Base-by-base conservation (phyloP, 2,888 invertebrate species). In the Unio pictorum region DNA sequence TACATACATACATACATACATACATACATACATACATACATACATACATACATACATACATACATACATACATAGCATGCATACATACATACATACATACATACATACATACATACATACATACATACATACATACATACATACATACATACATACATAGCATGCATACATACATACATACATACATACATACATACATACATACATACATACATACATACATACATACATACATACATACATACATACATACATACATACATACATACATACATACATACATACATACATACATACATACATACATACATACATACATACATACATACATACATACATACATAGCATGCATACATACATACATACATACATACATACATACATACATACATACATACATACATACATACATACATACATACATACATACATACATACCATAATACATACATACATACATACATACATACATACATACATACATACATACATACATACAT, bases 211-310 rank as follows among this genome's bases (percentile, higher is more conserved):
- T 45, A 11, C 8, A 45, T 45, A 45, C 45, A 45, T 45, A 11
- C 45, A 45, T 45, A 45, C 45, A 45, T 45, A 3, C 64, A 23
- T 20, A 55, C 26, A 23, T 28, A 64, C 11, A 64, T 11, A 34
- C 18, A 18, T n/a, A 66, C 58, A 66, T 30, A 64, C 55, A 64
- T 23, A 64, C 55, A 64, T 28, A 64, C 55, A 64, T 55, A 34
- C 54, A 34, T 20, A 64, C 55, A 64, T 20, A 64, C 55, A 64
- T 20, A 64, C 55, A 64, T 4, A 64, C 54, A 64, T 26, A 54
- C 64, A 64, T 20, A 23, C 20, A 34, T 55, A 64, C 30, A 30
- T 30, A 30, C 30, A 30, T 30, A 30, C 30, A 30, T 30, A 30
- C 30, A 30, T 30, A 30, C 59, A 59, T 28, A 59, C 59, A 59